Conservation (phyloP, 2,888 invertebrate species). For the Nebria brevicollis region DNA sequence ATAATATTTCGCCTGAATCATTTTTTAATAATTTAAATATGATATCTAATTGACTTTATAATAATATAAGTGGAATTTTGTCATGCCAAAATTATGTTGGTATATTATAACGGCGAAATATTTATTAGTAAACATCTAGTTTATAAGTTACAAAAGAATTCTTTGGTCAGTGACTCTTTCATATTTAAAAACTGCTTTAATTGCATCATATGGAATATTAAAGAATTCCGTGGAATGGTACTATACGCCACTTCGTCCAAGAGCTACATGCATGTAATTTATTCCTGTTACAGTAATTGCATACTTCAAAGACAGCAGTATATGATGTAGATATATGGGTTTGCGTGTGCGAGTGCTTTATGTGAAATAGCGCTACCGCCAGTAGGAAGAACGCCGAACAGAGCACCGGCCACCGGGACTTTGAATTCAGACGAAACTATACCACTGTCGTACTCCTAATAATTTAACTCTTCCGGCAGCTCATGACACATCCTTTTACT, state of each 20-base stretch:
- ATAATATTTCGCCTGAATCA: no score
- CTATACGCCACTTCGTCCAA: slow-evolving; percentile 16
- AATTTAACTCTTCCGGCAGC: slow-evolving; percentile 35
- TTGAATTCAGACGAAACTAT: neutral
- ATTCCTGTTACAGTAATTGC: slow-evolving; percentile 49
- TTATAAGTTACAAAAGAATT: neutral
- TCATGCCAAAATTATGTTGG: no score
- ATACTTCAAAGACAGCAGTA: slow-evolving; percentile 49
- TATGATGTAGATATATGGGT: slow-evolving; percentile 46
- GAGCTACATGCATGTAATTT: slow-evolving; percentile 38
- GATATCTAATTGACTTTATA: no score
- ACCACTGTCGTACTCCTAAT: slow-evolving; percentile 16
- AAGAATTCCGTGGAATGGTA: neutral
- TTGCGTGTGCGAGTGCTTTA: neutral
- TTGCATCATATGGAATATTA: neutral
- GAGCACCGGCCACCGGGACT: neutral
- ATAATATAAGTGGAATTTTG: no score
- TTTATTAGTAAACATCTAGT: neutral
- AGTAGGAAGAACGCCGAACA: neutral
- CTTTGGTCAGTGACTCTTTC: neutral
- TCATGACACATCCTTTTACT: neutral
- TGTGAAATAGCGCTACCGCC: neutral
- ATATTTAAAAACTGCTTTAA: neutral
- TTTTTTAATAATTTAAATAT: no score
- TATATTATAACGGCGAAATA: no score